Percentiles rank a stretch among this genome's conserved stretches.
Evolutionary conservation across 2,888 invertebrate genomes (phyloP).

Genomic region (Tetropium fuscum): DNA sequence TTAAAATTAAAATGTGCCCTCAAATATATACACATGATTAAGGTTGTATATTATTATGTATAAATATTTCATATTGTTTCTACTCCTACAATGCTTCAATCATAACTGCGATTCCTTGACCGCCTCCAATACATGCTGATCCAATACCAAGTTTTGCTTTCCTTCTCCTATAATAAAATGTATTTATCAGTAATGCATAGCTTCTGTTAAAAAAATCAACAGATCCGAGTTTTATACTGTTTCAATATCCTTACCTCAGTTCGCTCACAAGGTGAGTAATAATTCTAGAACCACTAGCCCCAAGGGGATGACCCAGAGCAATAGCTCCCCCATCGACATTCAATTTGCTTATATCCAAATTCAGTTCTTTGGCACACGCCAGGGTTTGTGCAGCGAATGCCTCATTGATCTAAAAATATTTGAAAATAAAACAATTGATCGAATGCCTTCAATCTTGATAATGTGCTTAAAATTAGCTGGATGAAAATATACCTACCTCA

Average conservation of each 20-base stretch:
- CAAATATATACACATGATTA: too few species aligned
- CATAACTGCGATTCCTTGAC: slow-evolving; percentile 96
- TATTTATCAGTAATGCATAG: slow-evolving; percentile 63
- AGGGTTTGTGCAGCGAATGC: slow-evolving; percentile 97
- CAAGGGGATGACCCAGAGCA: slow-evolving; percentile 96
- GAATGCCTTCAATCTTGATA: too few species aligned
- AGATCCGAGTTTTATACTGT: not conserved
- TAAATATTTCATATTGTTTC: slow-evolving; percentile 4
- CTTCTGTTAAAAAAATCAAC: too few species aligned
- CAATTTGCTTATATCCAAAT: slow-evolving; percentile 86
- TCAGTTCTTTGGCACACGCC: slow-evolving; percentile 90
- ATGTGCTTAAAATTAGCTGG: too few species aligned
- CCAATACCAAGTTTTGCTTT: slow-evolving; percentile 90
- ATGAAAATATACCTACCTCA: slow-evolving; percentile 73
- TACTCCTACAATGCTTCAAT: slow-evolving; percentile 78
- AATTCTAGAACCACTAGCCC: slow-evolving; percentile 94
- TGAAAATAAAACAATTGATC: not conserved
- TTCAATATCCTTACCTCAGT: slow-evolving; percentile 74
- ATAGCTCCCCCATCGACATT: slow-evolving; percentile 98
- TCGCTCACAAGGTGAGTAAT: slow-evolving; percentile 93
- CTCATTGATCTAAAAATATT: slow-evolving; percentile 86
- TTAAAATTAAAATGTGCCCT: too few species aligned
- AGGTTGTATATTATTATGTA: not conserved
- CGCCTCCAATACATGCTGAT: slow-evolving; percentile 98
- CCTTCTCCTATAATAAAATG: slow-evolving; percentile 74